Base-by-base conservation (phyloP, 2,888 invertebrate species). In the Spatulosminthurus flaviceps region DNA sequence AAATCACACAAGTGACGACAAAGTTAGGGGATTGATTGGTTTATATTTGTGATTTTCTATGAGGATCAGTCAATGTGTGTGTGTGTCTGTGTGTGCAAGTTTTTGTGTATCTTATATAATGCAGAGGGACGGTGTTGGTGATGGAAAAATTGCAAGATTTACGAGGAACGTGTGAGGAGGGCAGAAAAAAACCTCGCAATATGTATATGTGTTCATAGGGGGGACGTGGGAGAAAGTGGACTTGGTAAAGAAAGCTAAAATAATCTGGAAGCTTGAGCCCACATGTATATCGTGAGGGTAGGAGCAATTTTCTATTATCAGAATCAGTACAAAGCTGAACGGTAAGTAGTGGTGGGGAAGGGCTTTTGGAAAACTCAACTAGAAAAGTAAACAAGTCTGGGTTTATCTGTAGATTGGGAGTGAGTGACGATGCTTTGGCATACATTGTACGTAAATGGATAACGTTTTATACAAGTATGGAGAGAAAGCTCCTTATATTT, bases 361-460 rank as follows among this genome's bases (percentile, higher is more conserved):
- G 34, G 51, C 51, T 51, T 51, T 51, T 51, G 51, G 51, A n/a
- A 51, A 51, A 51, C 51, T 51, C 51, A 51, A n/a, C 51, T 51
- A 51, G 51, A 51, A 51, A 51, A 51, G 51, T 51, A 51, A 51
- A 51, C 51, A 51, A 51, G 51, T 51, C 51, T n/a, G 51, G 51
- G 51, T 51, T 51, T 51, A 51, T 51, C 51, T 51, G 51, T 51
- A 51, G 51, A 51, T 51, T 51, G 51, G 51, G 51, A 51, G 51
- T 51, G 51, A 51, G 51, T 51, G 51, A 51, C 51, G 51, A 51
- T 51, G 51, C 51, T 51, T 51, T 51, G 51, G 51, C 51, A 51
- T 51, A 51, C 51, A 19, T 51, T 51, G 51, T 51, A 51, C 5
- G 51, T 51, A 51, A 51, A 51, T 51, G 51, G 51, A 51, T 51